Evolutionary conservation across 2,113 vertebrate genomes (phyloP).

Genomic region (Cottus gobio): DNA sequence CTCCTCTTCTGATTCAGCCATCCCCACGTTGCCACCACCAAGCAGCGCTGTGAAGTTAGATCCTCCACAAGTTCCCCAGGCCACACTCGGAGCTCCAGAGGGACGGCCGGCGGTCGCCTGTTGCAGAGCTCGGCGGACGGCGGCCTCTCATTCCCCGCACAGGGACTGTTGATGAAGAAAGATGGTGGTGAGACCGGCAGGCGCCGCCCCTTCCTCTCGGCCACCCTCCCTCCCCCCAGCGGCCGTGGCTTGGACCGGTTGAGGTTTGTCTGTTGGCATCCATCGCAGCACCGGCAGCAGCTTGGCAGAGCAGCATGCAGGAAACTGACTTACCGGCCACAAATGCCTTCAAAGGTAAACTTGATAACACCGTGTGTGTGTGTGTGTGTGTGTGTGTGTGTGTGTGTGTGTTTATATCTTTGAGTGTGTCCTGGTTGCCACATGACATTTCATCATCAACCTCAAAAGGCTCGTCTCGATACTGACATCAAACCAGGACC

Average conservation of each 20-base stretch:
- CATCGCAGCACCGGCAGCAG: constrained; percentile 75
- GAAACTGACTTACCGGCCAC: constrained; percentile 96
- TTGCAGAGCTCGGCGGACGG: constrained; percentile 3
- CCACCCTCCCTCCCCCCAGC: constrained; percentile 66
- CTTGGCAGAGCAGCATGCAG: constrained; percentile 94
- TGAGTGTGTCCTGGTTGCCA: too few relatives aligned
- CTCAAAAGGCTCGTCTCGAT: background rate
- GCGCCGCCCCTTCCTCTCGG: constrained; percentile 60
- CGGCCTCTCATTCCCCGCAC: constrained; percentile 4
- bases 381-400: constrained; percentile 6
- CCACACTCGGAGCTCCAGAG: constrained; percentile 12
- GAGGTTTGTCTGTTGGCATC: constrained; percentile 78
- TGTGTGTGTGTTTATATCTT: background rate
- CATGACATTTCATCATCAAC: too few relatives aligned
- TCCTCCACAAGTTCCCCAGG: background rate
- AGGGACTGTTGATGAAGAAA: constrained; percentile 70
- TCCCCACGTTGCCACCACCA: background rate
- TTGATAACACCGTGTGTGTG: background rate
- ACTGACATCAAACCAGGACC: background rate
- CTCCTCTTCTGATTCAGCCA: background rate
- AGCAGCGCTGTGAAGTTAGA: constrained; percentile 2
- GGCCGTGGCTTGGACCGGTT: constrained; percentile 84
- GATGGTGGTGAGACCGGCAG: constrained; percentile 71
- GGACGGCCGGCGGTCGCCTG: constrained; percentile 44
- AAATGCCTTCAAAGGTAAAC: constrained; percentile 96